These are phyloP conservation scores for Chironomus tentans DNA, from an alignment of 2,888 invertebrate genomes.

Conservation along the genomic window DNA sequence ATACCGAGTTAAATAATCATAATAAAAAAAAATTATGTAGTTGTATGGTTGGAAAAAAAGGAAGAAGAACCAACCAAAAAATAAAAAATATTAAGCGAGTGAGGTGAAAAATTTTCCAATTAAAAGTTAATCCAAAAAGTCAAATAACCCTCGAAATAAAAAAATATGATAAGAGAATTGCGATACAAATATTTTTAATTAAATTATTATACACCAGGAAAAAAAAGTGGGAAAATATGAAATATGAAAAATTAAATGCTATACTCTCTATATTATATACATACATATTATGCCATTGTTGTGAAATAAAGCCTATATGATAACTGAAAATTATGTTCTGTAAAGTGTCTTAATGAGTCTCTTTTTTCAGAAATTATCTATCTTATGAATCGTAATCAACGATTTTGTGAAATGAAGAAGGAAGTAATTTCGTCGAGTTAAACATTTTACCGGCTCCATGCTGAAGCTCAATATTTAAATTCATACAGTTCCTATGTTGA, in stretches of 20 bases:
- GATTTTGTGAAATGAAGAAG: no score
- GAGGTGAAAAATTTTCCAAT: neutral
- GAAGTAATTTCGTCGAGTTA: no score
- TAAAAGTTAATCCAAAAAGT: conserved; percentile 10
- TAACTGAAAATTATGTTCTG: no score
- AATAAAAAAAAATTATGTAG: neutral
- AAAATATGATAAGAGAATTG: neutral
- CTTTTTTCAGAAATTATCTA: no score
- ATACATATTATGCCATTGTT: neutral
- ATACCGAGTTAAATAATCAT: no score
- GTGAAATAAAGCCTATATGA: neutral
- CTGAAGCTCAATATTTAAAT: no score
- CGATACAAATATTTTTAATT: neutral
- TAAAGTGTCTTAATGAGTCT: no score
- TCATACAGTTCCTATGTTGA: no score
- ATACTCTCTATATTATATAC: conserved; percentile 6
- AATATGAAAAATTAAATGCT: neutral
- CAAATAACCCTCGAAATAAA: neutral
- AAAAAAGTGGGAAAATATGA: neutral
- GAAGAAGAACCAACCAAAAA: neutral
- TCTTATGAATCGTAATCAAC: no score
- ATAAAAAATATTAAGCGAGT: neutral
- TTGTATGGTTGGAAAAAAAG: neutral
- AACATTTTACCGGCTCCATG: no score
- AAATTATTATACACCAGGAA: neutral